Conservation (phyloP, 2,113 vertebrate species). For the Nanorana parkeri region DNA sequence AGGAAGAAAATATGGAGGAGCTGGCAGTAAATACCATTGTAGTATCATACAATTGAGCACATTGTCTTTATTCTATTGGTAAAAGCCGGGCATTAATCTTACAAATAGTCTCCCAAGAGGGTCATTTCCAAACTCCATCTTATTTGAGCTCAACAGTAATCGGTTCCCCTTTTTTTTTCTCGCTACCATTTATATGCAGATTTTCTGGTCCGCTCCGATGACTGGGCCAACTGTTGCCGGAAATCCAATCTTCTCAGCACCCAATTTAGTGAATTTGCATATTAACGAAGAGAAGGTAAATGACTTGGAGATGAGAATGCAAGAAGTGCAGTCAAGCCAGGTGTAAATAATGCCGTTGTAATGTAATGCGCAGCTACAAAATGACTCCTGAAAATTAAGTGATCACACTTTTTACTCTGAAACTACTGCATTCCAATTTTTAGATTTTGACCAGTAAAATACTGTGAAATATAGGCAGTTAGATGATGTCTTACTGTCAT, state of each 20-base stretch:
- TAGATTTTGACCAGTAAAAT: neutral
- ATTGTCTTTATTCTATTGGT: constrained; percentile 12
- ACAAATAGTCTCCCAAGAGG: constrained; percentile 26
- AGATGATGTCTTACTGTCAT: no score
- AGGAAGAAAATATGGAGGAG: neutral
- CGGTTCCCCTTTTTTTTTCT: neutral
- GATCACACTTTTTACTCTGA: constrained; percentile 2
- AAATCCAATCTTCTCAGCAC: constrained; percentile 39
- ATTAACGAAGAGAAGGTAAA: constrained; percentile 35
- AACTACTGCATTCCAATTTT: neutral
- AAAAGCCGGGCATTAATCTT: neutral
- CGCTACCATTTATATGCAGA: constrained; percentile 46
- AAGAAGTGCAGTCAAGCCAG: constrained; percentile 7
- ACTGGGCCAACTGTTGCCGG: constrained; percentile 26
- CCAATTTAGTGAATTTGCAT: constrained; percentile 47
- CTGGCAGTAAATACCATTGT: constrained; percentile 3
- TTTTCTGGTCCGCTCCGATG: constrained; percentile 24
- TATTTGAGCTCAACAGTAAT: constrained; percentile 23
- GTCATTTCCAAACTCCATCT: constrained; percentile 19
- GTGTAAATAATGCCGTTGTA: constrained; percentile 30
- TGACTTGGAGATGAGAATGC: constrained; percentile 19
- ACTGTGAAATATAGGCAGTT: no score
- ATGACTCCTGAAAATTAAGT: neutral
- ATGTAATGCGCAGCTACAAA: neutral
- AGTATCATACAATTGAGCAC: neutral